These are phyloP conservation scores for Falco peregrinus DNA, from an alignment of 2,797 vertebrate genomes.

Conservation along the genomic window DNA sequence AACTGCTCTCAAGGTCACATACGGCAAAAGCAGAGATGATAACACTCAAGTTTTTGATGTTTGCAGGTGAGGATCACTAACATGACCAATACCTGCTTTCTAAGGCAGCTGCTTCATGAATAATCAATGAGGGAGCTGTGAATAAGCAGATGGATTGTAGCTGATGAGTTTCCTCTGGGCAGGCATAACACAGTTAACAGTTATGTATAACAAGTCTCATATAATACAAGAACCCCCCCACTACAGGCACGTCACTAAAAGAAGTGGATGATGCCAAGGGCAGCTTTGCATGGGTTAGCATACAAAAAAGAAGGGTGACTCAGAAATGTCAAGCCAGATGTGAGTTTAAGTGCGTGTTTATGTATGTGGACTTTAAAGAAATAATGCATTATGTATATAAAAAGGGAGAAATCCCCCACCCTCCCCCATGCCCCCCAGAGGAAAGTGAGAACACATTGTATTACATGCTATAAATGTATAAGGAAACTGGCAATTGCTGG, in stretches of 20 bases:
- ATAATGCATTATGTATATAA: background rate
- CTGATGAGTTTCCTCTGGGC: slow-evolving; percentile 45
- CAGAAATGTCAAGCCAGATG: background rate
- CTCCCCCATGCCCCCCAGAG: rapidly evolving
- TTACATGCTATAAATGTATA: background rate
- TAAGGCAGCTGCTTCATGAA: slow-evolving; percentile 60
- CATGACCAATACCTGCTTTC: slow-evolving; percentile 38
- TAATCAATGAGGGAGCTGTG: slow-evolving; percentile 47
- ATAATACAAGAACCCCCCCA: background rate
- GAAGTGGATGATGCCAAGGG: background rate
- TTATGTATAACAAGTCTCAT: slow-evolving; percentile 36
- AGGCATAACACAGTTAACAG: slow-evolving; percentile 16
- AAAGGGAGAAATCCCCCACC: background rate
- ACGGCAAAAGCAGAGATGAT: background rate
- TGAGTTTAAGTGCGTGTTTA: background rate
- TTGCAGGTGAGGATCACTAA: slow-evolving; percentile 15
- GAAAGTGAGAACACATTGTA: background rate
- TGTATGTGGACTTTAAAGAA: background rate
- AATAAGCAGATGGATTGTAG: slow-evolving; percentile 60
- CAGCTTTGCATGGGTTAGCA: background rate
- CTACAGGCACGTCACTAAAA: background rate
- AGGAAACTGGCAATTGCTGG: background rate
- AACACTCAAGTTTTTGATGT: background rate
- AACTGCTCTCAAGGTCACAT: slow-evolving; percentile 6
- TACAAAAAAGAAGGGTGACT: background rate